These are phyloP conservation scores for Pycnomerus fuliginosus DNA, from an alignment of 2,888 invertebrate genomes.

Conservation along the genomic window DNA sequence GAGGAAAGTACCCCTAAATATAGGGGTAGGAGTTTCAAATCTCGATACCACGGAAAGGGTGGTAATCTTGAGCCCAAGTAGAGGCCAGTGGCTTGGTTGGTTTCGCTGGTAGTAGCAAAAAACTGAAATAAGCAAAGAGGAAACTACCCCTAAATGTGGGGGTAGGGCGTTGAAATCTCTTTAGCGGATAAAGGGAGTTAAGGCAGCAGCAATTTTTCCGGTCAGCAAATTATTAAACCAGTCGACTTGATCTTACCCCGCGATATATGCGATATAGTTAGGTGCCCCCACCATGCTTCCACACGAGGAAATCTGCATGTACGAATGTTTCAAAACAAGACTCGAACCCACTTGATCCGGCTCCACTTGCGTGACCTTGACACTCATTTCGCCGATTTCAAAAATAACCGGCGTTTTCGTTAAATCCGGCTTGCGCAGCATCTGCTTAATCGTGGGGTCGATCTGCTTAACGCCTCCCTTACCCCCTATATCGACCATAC, in stretches of 20 bases:
- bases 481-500: conserved; percentile 53
- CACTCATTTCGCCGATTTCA: conserved; percentile 57
- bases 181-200: too few species aligned
- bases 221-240: not conserved
- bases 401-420: conserved; percentile 49
- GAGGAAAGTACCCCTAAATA: not conserved
- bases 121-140: too few species aligned
- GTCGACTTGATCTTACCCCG: conserved; percentile 54
- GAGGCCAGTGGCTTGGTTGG: too few species aligned
- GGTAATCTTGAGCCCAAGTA: not conserved
- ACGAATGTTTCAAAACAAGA: conserved; percentile 57
- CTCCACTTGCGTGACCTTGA: conserved; percentile 51
- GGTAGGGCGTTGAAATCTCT: too few species aligned
- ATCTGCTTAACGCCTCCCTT: conserved; percentile 58
- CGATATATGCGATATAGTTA: conserved; percentile 62
- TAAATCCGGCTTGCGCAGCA: conserved; percentile 7
- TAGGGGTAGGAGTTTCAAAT: too few species aligned
- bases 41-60: not conserved
- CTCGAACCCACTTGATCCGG: not conserved
- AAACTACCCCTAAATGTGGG: too few species aligned
- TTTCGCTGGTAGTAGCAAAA: too few species aligned
- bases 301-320: conserved; percentile 67
- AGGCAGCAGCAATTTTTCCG: too few species aligned
- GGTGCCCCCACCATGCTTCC: conserved; percentile 58
- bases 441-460: conserved; percentile 46